Percentiles rank a stretch among this genome's conserved stretches.
These are phyloP conservation scores for Salticus scenicus DNA, from an alignment of 2,888 invertebrate species.

Conservation along the genomic window DNA sequence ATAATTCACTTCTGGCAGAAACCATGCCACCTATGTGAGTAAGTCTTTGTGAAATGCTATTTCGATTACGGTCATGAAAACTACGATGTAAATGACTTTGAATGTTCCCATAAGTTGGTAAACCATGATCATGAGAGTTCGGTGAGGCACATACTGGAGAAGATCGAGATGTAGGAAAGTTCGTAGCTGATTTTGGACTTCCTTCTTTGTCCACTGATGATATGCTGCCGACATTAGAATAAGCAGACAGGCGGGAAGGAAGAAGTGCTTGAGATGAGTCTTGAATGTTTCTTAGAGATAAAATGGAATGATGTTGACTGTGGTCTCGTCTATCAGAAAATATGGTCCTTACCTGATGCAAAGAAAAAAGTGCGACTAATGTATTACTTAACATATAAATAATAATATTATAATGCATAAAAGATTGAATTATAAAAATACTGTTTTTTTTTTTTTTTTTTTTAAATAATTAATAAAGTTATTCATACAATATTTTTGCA, in stretches of 20 bases:
- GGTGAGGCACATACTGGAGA: constrained; percentile 38
- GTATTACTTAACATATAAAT: no score
- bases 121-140: constrained; percentile 52
- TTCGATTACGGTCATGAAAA: constrained; percentile 61
- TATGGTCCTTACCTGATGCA: constrained; percentile 41
- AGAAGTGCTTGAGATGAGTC: constrained; percentile 41
- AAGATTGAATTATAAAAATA: no score
- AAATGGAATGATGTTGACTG: constrained; percentile 52
- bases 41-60: constrained; percentile 37
- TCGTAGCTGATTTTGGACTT: constrained; percentile 25
- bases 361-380: neutral
- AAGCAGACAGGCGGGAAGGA: constrained; percentile 38
- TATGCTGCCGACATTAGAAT: constrained; percentile 33
- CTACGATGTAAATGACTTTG: constrained; percentile 64
- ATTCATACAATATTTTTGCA: no score
- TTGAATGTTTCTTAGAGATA: constrained; percentile 57
- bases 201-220: constrained; percentile 28
- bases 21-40: constrained; percentile 69
- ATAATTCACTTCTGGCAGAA: constrained; percentile 68
- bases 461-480: no score
- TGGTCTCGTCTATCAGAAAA: constrained; percentile 46
- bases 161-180: constrained; percentile 35
- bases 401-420: no score
- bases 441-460: no score
- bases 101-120: constrained; percentile 48